These are phyloP conservation scores for Sacculina carcini DNA, from an alignment of 2,888 invertebrate genomes.

Conservation along the genomic window DNA sequence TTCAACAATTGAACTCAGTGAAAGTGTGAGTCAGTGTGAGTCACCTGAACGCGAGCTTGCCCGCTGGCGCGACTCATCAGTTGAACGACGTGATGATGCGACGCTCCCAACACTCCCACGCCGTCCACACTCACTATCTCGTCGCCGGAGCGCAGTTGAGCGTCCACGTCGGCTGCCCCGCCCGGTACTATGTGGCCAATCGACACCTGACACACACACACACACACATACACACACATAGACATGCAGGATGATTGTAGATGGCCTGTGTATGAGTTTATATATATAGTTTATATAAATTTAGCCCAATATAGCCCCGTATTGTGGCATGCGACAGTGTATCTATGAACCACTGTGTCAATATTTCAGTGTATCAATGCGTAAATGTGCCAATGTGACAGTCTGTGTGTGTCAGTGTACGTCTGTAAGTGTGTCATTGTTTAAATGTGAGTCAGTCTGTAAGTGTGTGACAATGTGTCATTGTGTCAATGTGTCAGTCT, in stretches of 20 bases:
- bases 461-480: too few species aligned
- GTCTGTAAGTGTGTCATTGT: too few species aligned
- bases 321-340: too few species aligned
- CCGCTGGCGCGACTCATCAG: slow-evolving; percentile 68
- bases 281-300: background rate
- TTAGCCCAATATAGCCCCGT: background rate
- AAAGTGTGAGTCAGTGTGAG: too few species aligned
- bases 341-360: too few species aligned
- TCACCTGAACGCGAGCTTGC: slow-evolving; percentile 44
- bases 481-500: too few species aligned
- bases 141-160: slow-evolving; percentile 68
- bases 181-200: slow-evolving; percentile 91
- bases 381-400: too few species aligned
- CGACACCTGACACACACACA: slow-evolving; percentile 33
- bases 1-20: slow-evolving; percentile 21
- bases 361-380: too few species aligned
- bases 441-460: too few species aligned
- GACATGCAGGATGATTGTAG: background rate
- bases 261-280: background rate
- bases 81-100: slow-evolving; percentile 77
- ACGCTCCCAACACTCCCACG: slow-evolving; percentile 49
- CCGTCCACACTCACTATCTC: slow-evolving; percentile 84
- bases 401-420: too few species aligned
- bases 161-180: slow-evolving; percentile 77
- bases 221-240: background rate